Percentiles rank a stretch among this genome's conserved stretches.
phyloP scores from a whole-genome alignment of 2,888 invertebrate genomes.

The Crossocerus cetratus region DNA sequence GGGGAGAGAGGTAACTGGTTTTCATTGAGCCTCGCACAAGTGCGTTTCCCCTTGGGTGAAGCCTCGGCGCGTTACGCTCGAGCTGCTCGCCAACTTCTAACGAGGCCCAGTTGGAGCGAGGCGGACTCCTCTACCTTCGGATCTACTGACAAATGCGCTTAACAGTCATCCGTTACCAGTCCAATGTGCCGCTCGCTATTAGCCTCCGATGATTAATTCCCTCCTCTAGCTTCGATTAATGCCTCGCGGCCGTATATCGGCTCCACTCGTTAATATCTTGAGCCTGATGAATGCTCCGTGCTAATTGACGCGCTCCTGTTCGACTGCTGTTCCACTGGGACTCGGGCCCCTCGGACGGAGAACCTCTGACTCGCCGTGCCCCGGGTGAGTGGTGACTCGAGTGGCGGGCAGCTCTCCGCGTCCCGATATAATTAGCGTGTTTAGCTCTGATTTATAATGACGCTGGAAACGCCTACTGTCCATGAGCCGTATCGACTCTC shows the following conservation, averaged over 20 bases:
- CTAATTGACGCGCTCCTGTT: neutral
- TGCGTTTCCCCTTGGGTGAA: neutral
- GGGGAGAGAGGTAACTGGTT: slow-evolving; percentile 25
- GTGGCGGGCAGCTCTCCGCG: slow-evolving; percentile 28
- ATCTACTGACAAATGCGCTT: neutral
- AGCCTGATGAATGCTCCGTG: neutral
- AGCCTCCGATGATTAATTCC: neutral
- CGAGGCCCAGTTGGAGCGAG: too few relatives aligned
- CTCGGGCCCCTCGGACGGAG: neutral
- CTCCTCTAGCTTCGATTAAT: slow-evolving; percentile 19
- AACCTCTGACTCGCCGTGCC: neutral
- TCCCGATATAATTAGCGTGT: slow-evolving; percentile 72
- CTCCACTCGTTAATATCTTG: neutral
- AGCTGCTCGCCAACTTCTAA: slow-evolving; percentile 2
- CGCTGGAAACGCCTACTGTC: slow-evolving; percentile 71
- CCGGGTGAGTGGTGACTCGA: slow-evolving; percentile 19
- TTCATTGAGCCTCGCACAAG: slow-evolving; percentile 28
- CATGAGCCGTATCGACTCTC: slow-evolving; percentile 52
- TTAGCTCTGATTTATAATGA: slow-evolving; percentile 74
- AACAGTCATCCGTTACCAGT: neutral
- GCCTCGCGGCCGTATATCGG: slow-evolving; percentile 39
- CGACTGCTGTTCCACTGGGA: neutral
- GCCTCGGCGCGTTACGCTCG: neutral
- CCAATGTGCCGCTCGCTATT: neutral
- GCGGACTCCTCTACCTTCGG: too few relatives aligned